A percentile compares a stretch with the other conserved stretches of the same genome.
Conservation (phyloP, 2,888 invertebrate species). For the Galerucella pusilla region DNA sequence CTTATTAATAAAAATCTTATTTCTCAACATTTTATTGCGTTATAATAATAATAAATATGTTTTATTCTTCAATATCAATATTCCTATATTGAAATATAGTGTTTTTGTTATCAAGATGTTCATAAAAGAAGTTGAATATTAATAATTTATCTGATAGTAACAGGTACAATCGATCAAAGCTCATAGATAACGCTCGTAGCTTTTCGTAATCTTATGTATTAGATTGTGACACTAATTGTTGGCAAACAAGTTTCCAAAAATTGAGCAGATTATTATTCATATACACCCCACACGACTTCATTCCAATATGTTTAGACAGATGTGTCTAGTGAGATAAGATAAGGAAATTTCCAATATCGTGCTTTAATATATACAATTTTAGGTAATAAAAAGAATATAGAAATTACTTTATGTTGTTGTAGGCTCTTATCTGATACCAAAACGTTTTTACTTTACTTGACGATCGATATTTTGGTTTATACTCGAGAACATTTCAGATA, state of each 20-base stretch:
- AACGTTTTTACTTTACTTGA: constrained; percentile 37
- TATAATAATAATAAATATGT: too few species aligned
- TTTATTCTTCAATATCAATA: too few species aligned
- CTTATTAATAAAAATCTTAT: too few species aligned
- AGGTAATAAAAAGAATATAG: constrained; percentile 55
- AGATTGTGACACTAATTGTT: constrained; percentile 38
- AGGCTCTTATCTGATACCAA: constrained; percentile 49
- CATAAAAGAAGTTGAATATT: neutral
- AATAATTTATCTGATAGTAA: constrained; percentile 1
- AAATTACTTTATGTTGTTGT: constrained; percentile 50
- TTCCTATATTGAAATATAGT: too few species aligned
- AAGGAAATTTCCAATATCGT: constrained; percentile 55
- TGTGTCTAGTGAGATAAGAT: constrained; percentile 56
- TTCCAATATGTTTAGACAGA: constrained; percentile 56
- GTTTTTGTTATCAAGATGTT: too few species aligned
- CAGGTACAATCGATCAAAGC: constrained; percentile 7
- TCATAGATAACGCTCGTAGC: constrained; percentile 19
- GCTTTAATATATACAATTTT: constrained; percentile 55
- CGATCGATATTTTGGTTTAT: constrained; percentile 22
- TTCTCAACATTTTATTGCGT: too few species aligned
- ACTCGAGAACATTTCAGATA: constrained; percentile 21
- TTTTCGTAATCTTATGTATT: constrained; percentile 36
- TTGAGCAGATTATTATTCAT: constrained; percentile 40
- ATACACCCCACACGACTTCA: constrained; percentile 44
- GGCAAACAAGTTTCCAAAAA: constrained; percentile 38